Base-by-base conservation (phyloP, 2,113 vertebrate genomes). In the Phasianus colchicus region DNA sequence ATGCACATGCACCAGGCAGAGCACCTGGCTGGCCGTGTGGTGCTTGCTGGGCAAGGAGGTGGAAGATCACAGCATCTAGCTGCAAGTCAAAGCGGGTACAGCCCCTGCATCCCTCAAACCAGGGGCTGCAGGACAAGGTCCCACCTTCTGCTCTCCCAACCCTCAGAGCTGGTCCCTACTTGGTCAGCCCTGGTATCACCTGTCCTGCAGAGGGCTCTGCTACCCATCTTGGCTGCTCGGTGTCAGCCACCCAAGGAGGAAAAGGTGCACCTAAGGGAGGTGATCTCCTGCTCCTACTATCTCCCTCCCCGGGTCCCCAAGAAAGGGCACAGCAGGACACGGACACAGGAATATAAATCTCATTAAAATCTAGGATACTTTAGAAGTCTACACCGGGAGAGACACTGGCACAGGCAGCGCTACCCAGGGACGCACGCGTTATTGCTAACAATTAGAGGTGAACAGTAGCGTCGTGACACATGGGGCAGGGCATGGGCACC, bases 361-460 rank as follows among this genome's bases (percentile, higher is more conserved):
- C 98, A 98, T 98, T 98, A 98, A 98, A 98, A 96, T 90, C 98
- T 98, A 98, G 95, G 75, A 96, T 97, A 97, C 97, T 97, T 97
- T 95, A 97, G 97, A 97, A 97, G 93, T 96, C 97, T 97, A 98
- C 97, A 97, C 95, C 61, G 91, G 91, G 90, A 96, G 91, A 95
- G 73, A 95, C 92, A 95, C 92, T 92, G 95, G 93, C 93, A 94
- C 87, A 79, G 93, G 88, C 96, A 85, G 92, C 36, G 22, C 91
- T 86, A 90, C 95, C 96, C 91, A 92, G 94, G 94, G 87, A 89
- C 81, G 55, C 43, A 75, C 57, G 36, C 95, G n/a, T 94, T 95
- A 97, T 95, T 96, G 96, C 95, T 97, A 86, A 95, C 91, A 84
- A 96, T 95, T 92, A 96, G 92, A 93, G 82, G 94, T 96, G 93